Evolutionary conservation across 2,113 vertebrate genomes (phyloP).

Genomic region (Pipa parva): DNA sequence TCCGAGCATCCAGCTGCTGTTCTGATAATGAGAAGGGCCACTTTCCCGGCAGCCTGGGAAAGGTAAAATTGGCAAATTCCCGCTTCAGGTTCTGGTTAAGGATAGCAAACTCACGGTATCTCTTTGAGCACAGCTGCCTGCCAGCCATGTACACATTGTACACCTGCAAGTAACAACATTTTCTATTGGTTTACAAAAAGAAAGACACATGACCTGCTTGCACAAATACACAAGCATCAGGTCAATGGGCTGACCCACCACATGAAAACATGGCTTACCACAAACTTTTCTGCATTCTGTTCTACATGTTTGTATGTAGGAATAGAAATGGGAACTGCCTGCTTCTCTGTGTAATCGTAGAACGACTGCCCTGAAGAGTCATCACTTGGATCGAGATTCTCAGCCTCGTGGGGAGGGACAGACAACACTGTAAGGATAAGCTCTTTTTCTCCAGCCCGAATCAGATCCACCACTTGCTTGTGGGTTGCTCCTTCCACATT

Average conservation of each 20-base stretch:
- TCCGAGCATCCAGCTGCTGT: constrained; percentile 87
- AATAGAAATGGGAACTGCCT: constrained; percentile 93
- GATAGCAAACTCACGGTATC: constrained; percentile 91
- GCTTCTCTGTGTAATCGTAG: constrained; percentile 95
- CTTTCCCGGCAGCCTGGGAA: constrained; percentile 90
- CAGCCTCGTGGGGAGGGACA: constrained; percentile 85
- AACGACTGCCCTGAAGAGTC: constrained; percentile 81
- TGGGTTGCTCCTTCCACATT: constrained; percentile 94
- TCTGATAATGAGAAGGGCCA: constrained; percentile 96
- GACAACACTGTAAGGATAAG: constrained; percentile 88
- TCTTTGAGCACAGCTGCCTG: constrained; percentile 89
- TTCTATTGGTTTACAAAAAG: no score
- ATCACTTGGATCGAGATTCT: constrained; percentile 84
- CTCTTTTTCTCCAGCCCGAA: constrained; percentile 90
- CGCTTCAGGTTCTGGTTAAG: constrained; percentile 93
- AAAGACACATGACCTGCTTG: no score
- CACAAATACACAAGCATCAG: no score
- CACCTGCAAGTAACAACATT: constrained; percentile 67
- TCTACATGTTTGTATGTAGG: constrained; percentile 97
- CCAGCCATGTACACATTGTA: constrained; percentile 97
- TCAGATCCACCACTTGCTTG: constrained; percentile 98
- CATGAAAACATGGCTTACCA: constrained; percentile 81
- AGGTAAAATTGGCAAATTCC: constrained; percentile 88
- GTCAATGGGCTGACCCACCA: no score
- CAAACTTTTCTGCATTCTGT: constrained; percentile 93